These are phyloP conservation scores for Musca domestica DNA, from an alignment of 1,140 invertebrate species.

Conservation along the genomic window DNA sequence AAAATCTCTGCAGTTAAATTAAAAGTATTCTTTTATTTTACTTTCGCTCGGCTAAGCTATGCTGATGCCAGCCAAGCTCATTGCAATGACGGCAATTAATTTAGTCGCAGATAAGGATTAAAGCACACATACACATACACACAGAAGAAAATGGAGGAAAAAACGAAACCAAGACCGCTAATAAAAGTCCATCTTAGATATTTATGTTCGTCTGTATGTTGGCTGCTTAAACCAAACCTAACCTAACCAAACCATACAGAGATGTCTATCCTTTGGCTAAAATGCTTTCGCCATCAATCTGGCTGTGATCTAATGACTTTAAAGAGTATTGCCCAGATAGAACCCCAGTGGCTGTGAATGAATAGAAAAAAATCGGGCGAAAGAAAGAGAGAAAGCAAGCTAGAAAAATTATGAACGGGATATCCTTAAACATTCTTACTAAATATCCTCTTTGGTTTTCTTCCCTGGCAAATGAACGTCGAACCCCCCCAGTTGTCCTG, in stretches of 20 bases:
- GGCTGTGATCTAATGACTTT: conserved; percentile 12
- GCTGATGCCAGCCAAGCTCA: background rate
- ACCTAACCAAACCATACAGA: background rate
- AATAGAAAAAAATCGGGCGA: background rate
- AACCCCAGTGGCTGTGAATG: no score
- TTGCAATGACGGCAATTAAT: background rate
- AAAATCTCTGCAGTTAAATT: conserved; percentile 16
- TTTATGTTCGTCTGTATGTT: background rate
- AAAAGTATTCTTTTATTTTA: conserved; percentile 13
- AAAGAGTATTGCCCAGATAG: background rate
- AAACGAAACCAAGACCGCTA: conserved; percentile 1
- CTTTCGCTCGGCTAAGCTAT: background rate
- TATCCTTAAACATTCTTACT: conserved; percentile 13
- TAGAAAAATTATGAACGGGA: conserved; percentile 3
- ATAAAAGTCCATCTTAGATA: conserved; percentile 11
- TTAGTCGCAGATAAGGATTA: background rate
- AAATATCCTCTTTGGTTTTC: background rate
- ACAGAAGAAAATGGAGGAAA: background rate
- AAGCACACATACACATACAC: background rate
- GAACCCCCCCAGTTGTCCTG: background rate
- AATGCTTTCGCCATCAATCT: background rate
- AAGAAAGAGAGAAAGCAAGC: background rate
- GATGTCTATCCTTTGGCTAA: background rate
- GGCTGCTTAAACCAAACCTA: background rate
- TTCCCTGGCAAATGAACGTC: background rate